Conservation (phyloP, 35 echinoderm and acorn worm species). For the Eucidaris tribuloides region DNA sequence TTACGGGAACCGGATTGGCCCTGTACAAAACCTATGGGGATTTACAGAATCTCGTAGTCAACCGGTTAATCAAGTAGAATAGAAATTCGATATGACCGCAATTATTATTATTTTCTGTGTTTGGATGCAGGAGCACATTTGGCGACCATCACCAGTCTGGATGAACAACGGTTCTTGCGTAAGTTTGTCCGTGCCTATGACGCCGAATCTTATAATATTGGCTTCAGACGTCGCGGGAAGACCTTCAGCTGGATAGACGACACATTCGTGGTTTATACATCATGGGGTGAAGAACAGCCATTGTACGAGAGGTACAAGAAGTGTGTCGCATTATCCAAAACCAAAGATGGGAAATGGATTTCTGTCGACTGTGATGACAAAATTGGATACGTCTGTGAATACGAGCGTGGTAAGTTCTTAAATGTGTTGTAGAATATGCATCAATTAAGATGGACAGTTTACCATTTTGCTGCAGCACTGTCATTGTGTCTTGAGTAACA, state of each 20-base stretch:
- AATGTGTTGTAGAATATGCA: too few species aligned
- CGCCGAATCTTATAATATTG: conserved; percentile 47
- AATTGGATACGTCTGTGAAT: conserved; percentile 68
- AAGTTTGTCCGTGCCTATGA: conserved; percentile 50
- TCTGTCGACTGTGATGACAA: conserved; percentile 61
- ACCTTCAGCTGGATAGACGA: conserved; percentile 57
- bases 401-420: conserved; percentile 81
- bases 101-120: background rate
- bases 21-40: too few species aligned
- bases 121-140: conserved; percentile 63
- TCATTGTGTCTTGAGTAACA: too few species aligned
- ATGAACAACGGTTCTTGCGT: conserved; percentile 67
- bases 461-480: too few species aligned
- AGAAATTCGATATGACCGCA: background rate
- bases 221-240: conserved; percentile 42
- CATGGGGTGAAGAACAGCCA: conserved; percentile 48
- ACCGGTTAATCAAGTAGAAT: too few species aligned
- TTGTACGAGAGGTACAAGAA: conserved; percentile 28
- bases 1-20: too few species aligned
- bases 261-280: conserved; percentile 43
- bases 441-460: too few species aligned
- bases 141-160: conserved; percentile 36
- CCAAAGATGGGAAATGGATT: conserved; percentile 55
- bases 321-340: conserved; percentile 52
- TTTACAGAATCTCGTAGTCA: too few species aligned